Percentiles rank a stretch among this genome's conserved stretches.
Conservation (phyloP, 2,888 invertebrate species). For the Timandra comae region DNA sequence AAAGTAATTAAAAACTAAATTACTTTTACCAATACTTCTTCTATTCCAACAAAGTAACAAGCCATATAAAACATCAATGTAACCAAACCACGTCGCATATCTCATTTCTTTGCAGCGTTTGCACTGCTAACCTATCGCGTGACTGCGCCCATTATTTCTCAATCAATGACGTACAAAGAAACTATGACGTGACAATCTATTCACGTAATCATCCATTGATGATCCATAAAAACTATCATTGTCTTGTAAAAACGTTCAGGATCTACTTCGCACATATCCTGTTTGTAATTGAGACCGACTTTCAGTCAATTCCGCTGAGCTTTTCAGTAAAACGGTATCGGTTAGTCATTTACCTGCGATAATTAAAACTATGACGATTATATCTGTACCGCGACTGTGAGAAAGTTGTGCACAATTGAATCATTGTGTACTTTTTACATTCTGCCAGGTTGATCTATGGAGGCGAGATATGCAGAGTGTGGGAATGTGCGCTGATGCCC, state of each 20-base stretch:
- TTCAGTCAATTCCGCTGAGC: conserved; percentile 7
- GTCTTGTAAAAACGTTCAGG: conserved; percentile 33
- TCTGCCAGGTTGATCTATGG: conserved; percentile 71
- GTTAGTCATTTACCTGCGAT: conserved; percentile 70
- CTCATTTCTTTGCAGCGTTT: conserved; percentile 10
- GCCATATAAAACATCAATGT: too few species aligned
- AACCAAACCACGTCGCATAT: too few species aligned
- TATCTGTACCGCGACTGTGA: conserved; percentile 65
- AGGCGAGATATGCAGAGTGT: conserved; percentile 74
- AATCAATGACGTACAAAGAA: conserved; percentile 59
- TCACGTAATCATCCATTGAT: conserved; percentile 53
- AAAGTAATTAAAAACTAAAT: too few species aligned
- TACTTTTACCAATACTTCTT: too few species aligned
- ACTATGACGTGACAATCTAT: conserved; percentile 48
- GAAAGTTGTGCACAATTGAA: conserved; percentile 73
- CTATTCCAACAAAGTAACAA: too few species aligned
- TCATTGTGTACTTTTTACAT: conserved; percentile 72
- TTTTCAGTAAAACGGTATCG: conserved; percentile 38
- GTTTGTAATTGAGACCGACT: conserved; percentile 29
- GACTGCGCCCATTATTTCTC: conserved; percentile 45
- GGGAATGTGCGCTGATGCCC: conserved; percentile 54
- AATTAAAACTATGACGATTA: conserved; percentile 66
- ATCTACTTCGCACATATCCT: conserved; percentile 38
- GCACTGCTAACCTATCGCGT: conserved; percentile 35
- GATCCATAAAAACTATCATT: conserved; percentile 40